These are phyloP conservation scores for Sebastes baramenuke DNA, from an alignment of 2,797 vertebrate species.

Conservation along the genomic window DNA sequence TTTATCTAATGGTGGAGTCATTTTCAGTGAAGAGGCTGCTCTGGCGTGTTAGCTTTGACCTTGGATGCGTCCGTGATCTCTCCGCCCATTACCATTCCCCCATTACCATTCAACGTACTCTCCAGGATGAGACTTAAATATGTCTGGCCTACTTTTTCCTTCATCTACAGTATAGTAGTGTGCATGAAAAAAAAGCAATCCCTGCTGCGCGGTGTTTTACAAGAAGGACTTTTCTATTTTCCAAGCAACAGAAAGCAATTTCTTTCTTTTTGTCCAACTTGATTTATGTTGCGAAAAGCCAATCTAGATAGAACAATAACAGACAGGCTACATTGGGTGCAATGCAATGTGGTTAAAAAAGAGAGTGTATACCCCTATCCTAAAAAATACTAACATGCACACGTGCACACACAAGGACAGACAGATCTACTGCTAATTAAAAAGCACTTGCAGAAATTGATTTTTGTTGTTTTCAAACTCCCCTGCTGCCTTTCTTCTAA, in stretches of 20 bases:
- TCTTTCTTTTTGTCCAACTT: background rate
- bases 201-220: background rate
- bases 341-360: background rate
- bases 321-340: background rate
- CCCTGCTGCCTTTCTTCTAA: slow-evolving; percentile 27
- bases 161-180: background rate
- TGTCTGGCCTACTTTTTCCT: background rate
- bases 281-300: background rate
- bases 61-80: background rate
- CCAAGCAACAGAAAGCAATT: background rate
- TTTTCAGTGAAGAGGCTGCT: slow-evolving; percentile 28
- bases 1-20: slow-evolving; percentile 23
- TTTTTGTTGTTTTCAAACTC: slow-evolving; percentile 30
- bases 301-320: background rate
- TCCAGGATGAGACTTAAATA: slow-evolving; percentile 6
- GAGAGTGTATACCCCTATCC: background rate
- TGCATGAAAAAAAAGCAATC: background rate
- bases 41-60: slow-evolving; percentile 14
- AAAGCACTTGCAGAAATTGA: slow-evolving; percentile 7
- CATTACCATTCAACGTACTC: slow-evolving; percentile 17
- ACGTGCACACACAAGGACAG: background rate
- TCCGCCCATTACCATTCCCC: slow-evolving; percentile 10
- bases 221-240: background rate
- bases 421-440: slow-evolving; percentile 9
- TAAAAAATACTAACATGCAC: background rate